Evolutionary conservation across 2,797 vertebrate genomes (phyloP).

Genomic region (Sebastes umbrosus): DNA sequence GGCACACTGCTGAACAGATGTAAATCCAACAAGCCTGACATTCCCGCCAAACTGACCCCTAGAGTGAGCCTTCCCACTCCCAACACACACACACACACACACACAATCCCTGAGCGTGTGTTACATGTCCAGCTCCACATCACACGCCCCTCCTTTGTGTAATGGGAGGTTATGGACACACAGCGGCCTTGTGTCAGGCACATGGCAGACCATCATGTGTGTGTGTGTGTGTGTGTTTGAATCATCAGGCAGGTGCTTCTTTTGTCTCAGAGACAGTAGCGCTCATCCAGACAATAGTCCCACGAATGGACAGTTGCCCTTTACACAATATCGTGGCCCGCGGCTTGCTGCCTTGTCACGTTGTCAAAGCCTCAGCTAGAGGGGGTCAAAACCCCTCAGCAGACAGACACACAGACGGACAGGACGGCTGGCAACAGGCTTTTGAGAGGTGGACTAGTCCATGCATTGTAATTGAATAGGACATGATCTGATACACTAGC

Average conservation of each 20-base stretch:
- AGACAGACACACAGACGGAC: constrained; percentile 36
- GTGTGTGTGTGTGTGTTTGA: constrained; percentile 6
- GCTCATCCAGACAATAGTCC: constrained; percentile 80
- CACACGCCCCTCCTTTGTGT: constrained; percentile 40
- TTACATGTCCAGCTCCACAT: constrained; percentile 37
- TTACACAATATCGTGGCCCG: constrained; percentile 48
- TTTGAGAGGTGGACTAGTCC: background rate
- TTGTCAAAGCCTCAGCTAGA: constrained; percentile 66
- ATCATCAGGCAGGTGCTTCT: constrained; percentile 89
- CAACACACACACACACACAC: constrained; percentile 4
- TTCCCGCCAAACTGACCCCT: constrained; percentile 71
- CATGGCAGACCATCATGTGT: constrained; percentile 79
- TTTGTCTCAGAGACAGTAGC: constrained; percentile 84
- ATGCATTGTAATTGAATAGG: background rate
- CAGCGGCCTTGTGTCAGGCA: constrained; percentile 88
- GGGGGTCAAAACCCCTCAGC: constrained; percentile 56
- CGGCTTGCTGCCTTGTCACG: constrained; percentile 61
- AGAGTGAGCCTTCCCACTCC: constrained; percentile 73
- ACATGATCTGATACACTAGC: constrained; percentile 20
- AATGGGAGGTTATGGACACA: constrained; percentile 63
- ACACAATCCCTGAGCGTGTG: constrained; percentile 3
- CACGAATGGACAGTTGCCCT: constrained; percentile 60
- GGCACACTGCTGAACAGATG: constrained; percentile 85
- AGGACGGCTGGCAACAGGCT: constrained; percentile 4
- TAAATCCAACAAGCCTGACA: constrained; percentile 83